Evolutionary conservation across 2,113 vertebrate genomes (phyloP).

Genomic region (Tinamus guttatus): DNA sequence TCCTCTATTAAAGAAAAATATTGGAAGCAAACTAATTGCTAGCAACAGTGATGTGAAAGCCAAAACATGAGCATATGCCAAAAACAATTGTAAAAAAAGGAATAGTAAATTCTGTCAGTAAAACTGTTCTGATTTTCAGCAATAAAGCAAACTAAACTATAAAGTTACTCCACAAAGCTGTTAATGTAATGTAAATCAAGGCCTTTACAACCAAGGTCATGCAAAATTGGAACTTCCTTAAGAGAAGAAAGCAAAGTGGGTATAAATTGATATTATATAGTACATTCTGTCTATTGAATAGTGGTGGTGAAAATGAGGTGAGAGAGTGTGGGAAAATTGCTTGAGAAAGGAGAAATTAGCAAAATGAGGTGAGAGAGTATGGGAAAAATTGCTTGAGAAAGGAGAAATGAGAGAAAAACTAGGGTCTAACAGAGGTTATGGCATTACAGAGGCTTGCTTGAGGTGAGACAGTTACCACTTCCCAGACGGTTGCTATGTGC

Average conservation of each 20-base stretch:
- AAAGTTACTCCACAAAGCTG: slow-evolving; percentile 31
- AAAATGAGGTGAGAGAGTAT: neutral
- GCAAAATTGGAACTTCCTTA: slow-evolving; percentile 17
- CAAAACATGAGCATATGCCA: slow-evolving; percentile 68
- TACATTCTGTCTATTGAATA: neutral
- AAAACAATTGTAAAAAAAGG: slow-evolving; percentile 52
- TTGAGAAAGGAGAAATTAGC: too few relatives aligned
- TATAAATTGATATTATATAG: neutral
- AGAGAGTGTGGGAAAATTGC: neutral
- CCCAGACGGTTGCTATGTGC: too few relatives aligned
- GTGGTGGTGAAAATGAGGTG: neutral
- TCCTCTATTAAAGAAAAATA: slow-evolving; percentile 62
- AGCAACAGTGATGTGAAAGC: slow-evolving; percentile 56
- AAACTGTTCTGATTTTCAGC: slow-evolving; percentile 46
- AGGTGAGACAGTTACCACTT: too few relatives aligned
- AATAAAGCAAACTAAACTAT: slow-evolving; percentile 42
- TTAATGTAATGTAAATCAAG: slow-evolving; percentile 48
- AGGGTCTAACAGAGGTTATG: too few relatives aligned
- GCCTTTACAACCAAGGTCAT: slow-evolving; percentile 42
- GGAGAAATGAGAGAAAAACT: too few relatives aligned
- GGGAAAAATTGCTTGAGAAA: too few relatives aligned
- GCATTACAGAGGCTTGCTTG: too few relatives aligned
- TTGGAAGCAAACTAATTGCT: slow-evolving; percentile 62
- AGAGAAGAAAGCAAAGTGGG: slow-evolving; percentile 7
- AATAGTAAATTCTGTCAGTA: slow-evolving; percentile 61